Base-by-base conservation (phyloP, 2,113 vertebrate genomes). In the Reinhardtius hippoglossoides region DNA sequence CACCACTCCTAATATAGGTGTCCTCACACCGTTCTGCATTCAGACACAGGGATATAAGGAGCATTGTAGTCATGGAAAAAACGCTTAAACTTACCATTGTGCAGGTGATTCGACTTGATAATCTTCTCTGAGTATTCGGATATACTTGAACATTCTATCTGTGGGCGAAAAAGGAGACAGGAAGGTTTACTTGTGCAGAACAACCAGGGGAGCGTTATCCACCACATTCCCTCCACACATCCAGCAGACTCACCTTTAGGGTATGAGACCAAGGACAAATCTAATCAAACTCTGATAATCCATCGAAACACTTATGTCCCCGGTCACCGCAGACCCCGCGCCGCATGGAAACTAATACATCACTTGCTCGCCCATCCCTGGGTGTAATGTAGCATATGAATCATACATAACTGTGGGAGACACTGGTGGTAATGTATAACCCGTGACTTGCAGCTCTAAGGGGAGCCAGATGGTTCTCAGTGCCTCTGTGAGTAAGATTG, bases 41-140 rank as follows among this genome's bases (percentile, higher is more conserved):
- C 24, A 72, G 37, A 60, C 61, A n/a, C 23, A 61, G 37, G 48
- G 23, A 76, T 68, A 27, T 31, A 40, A 74, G 65, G 76, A 18
- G 27, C 6, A 24, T 14, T 31, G 21, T 0, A 57, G 8, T 3
- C 14, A 20, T 63, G 37, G 16, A 21, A 71, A 65, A 80, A 76
- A 1, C 55, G 14, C 56, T 65, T 35, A 2, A 16, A 63, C 96
- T 96, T 95, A 99, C 98, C 97, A 67, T 96, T 96, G 91, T 99
- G 97, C 90, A 99, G 90, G 86, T 98, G 97, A 87, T 99, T 99
- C 2, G 97, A 96, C 91, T 98, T 98, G 93, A 99, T 97, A 71
- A 99, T 99, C 96, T 98, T 99, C 95, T 99, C 96, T 0, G 97
- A 99, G 90, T 98, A 99, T 88, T 99, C 97, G 14, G 97, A 98